A percentile compares a stretch with the other conserved stretches of the same genome.
phyloP scores from a whole-genome alignment of 2,113 vertebrate species.

The Spilogale gracilis region DNA sequence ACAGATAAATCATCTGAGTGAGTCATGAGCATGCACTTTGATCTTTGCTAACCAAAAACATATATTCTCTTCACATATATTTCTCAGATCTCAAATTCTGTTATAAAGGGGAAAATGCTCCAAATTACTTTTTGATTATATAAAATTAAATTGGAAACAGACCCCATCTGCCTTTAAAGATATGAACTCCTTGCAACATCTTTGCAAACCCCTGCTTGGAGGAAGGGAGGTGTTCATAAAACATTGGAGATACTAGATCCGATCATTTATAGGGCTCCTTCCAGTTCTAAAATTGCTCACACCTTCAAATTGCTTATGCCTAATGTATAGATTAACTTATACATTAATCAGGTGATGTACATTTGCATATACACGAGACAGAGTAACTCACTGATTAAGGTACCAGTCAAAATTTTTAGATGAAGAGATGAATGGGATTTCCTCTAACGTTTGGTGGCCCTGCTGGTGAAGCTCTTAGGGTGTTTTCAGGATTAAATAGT shows the following conservation, averaged over 20 bases:
- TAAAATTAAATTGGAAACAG: slow-evolving; percentile 41
- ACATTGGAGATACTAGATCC: not conserved
- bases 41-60: not conserved
- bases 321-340: not conserved
- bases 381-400: not conserved
- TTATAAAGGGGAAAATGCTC: not conserved
- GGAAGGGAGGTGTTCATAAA: not conserved
- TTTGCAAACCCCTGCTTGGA: not conserved
- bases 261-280: not conserved
- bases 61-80: not conserved
- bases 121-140: slow-evolving; percentile 18
- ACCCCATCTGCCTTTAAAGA: not conserved
- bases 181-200: not conserved
- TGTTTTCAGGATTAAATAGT: not conserved
- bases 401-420: not conserved
- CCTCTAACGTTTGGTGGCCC: not conserved
- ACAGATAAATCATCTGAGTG: not conserved
- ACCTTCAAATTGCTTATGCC: not conserved
- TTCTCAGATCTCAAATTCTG: slow-evolving; percentile 10
- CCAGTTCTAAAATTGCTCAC: not conserved
- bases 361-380: not conserved
- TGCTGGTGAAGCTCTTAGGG: not conserved
- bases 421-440: not conserved
- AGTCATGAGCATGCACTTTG: not conserved
- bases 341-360: not conserved